These are phyloP conservation scores for Gobius niger DNA, from an alignment of 2,113 vertebrate species.

Conservation along the genomic window DNA sequence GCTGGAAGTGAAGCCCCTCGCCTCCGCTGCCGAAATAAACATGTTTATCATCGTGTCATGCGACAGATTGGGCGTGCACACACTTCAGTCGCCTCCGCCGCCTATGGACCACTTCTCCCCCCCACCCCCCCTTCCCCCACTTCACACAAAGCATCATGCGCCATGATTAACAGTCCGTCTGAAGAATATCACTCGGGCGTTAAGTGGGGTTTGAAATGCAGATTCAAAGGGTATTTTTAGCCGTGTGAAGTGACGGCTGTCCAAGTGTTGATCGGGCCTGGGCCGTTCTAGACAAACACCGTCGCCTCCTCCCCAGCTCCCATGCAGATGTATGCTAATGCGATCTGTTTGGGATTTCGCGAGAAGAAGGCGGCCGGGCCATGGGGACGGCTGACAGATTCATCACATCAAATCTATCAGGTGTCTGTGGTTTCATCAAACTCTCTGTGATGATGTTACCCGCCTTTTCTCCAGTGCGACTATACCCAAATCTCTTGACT, in stretches of 20 bases:
- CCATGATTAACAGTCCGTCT: constrained; percentile 1
- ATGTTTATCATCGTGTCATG: not conserved
- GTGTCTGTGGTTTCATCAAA: no score
- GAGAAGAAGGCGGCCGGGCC: not conserved
- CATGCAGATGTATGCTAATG: constrained; percentile 5
- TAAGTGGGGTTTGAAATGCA: constrained; percentile 25
- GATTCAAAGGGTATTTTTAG: constrained; percentile 17
- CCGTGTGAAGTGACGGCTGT: constrained; percentile 2
- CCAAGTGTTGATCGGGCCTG: constrained; percentile 5
- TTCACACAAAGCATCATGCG: constrained; percentile 12
- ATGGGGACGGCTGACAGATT: no score
- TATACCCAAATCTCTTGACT: no score
- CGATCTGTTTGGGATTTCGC: not conserved
- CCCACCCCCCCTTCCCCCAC: no score
- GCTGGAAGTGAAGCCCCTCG: not conserved
- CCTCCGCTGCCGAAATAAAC: not conserved
- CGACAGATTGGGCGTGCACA: not conserved
- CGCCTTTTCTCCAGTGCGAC: no score
- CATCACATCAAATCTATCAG: no score
- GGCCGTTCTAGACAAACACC: not conserved
- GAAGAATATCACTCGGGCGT: not conserved
- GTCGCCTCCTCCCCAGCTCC: not conserved
- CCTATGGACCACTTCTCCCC: constrained; percentile 2
- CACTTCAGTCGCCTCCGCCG: not conserved
- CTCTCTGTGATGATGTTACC: no score